Evolutionary conservation across 2,113 vertebrate genomes (phyloP), one percentile per base, ranked within the genome.

Genomic region (Epinephelus cyanopodus): DNA sequence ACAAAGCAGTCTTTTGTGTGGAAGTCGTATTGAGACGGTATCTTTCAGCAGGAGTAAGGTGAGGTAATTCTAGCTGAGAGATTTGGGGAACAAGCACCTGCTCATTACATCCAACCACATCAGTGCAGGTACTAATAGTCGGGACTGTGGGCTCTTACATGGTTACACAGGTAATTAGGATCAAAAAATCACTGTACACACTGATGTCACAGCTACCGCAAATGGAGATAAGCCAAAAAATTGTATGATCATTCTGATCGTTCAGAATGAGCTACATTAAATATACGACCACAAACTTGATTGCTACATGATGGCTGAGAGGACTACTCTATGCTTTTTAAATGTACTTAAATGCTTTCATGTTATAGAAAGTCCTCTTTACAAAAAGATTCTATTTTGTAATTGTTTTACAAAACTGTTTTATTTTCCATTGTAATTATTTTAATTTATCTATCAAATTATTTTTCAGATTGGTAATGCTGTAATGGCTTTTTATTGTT

Each of bases 71-170:
- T 77, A 92, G 80, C 80, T 48, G 81, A 90, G 74, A 69, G 75
- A 76, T 77, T 69, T 50, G 45, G 9, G 64, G 56, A 85, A 77
- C 58, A 74, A 83, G 72, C 89, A 93, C 90, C 91, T 92, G 90
- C 90, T 92, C 86, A 93, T 93, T 92, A 95, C 79, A 88, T 76
- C 66, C 71, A 78, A 82, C 84, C 84, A 87, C 87, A 88, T 90
- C 82, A 83, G 81, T 70, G 61, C 73, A 87, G 74, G 85, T 86
- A 76, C 80, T 88, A 89, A 91, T 82, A 87, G 77, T 63, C 39
- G 2, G 25, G 65, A 78, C 69, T 76, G 74, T 67, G 54, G 66
- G 19, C 27, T 82, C 62, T 69, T 73, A 85, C 69, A 80, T 71
- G 84, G 63, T 82, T 63, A 83, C 2, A 72, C 17, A 61, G 33